Conservation (phyloP, 2,888 invertebrate genomes). For the Diadromus collaris region DNA sequence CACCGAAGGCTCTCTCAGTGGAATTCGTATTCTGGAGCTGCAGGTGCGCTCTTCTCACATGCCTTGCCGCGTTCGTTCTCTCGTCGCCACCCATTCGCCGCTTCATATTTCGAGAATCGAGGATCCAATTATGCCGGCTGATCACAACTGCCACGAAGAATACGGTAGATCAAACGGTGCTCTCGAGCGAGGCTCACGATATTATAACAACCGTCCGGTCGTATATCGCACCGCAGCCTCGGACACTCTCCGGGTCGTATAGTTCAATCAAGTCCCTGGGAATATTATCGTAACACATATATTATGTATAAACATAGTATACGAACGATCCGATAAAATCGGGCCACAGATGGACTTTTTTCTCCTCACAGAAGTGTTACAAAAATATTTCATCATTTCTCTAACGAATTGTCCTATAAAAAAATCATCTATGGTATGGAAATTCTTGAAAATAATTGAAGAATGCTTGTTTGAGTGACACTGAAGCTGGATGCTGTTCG, state of each 20-base stretch:
- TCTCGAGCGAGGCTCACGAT: background rate
- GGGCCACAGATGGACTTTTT: background rate
- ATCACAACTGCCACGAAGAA: constrained; percentile 46
- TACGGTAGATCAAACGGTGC: constrained; percentile 17
- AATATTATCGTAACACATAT: constrained; percentile 25
- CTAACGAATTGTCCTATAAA: too few relatives aligned
- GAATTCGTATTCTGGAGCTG: constrained; percentile 18
- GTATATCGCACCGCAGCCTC: constrained; percentile 1
- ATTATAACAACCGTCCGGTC: constrained; percentile 7
- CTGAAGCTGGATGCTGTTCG: too few relatives aligned
- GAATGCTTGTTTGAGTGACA: too few relatives aligned
- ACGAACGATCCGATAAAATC: background rate
- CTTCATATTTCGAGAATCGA: constrained; percentile 64
- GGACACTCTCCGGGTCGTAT: constrained; percentile 18
- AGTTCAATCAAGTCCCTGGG: constrained; percentile 23
- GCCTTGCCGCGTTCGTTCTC: background rate
- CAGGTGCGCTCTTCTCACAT: constrained; percentile 25
- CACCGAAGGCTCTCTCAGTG: background rate
- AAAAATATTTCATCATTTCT: too few relatives aligned
- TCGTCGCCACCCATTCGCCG: background rate
- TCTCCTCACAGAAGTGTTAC: background rate
- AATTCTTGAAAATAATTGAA: too few relatives aligned
- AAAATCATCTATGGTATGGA: too few relatives aligned
- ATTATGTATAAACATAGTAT: background rate
- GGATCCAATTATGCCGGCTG: constrained; percentile 68